These are phyloP conservation scores for Thryonomys swinderianus DNA, from an alignment of 2,113 vertebrate genomes.

Conservation along the genomic window DNA sequence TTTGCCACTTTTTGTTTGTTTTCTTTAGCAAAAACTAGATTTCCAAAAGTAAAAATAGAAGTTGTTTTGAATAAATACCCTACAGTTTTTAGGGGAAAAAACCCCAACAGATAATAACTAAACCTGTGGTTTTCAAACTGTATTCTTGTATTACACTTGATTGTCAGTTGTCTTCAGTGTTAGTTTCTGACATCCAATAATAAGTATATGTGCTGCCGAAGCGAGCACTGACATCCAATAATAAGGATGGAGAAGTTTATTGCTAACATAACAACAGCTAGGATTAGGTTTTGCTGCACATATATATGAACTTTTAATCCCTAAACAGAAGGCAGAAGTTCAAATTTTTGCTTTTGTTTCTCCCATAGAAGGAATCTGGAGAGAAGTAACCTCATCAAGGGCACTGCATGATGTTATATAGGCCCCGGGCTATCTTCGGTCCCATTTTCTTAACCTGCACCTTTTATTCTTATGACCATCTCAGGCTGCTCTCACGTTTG, in stretches of 20 bases:
- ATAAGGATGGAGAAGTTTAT: neutral
- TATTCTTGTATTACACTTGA: neutral
- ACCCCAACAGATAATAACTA: neutral
- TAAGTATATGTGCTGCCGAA: no score
- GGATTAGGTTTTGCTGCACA: neutral
- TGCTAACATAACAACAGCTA: neutral
- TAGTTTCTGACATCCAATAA: neutral
- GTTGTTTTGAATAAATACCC: conserved; percentile 15
- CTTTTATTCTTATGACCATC: conserved; percentile 9
- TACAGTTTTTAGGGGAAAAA: neutral
- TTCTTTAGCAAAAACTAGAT: neutral
- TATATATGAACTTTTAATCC: neutral
- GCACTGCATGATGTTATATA: neutral
- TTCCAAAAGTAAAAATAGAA: conserved; percentile 58
- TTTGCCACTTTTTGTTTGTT: neutral
- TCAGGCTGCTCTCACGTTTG: neutral
- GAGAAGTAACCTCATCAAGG: neutral
- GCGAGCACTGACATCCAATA: neutral
- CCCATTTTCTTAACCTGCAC: neutral
- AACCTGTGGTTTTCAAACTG: neutral
- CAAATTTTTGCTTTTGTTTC: neutral
- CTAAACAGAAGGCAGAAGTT: conserved; percentile 12
- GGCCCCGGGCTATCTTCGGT: neutral
- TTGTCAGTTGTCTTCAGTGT: neutral
- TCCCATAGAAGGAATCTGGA: neutral